These are phyloP conservation scores for Caranx ignobilis DNA, from an alignment of 2,113 vertebrate genomes.

Conservation along the genomic window DNA sequence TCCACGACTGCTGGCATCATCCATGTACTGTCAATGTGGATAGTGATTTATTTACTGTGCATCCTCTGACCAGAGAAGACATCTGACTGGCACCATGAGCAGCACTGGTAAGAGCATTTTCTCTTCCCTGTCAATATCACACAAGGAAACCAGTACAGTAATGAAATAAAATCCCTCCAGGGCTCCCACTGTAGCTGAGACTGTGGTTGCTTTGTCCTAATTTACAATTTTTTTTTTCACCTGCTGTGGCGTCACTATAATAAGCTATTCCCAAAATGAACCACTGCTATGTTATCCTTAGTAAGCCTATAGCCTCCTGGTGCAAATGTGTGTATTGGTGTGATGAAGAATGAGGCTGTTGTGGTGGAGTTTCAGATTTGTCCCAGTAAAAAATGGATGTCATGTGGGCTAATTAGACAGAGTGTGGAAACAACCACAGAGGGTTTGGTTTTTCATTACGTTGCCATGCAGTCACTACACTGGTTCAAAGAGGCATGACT, in stretches of 20 bases:
- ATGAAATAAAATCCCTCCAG: background rate
- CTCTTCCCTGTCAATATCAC: background rate
- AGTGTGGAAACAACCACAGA: conserved; percentile 17
- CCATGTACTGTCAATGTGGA: conserved; percentile 68
- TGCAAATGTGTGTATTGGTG: background rate
- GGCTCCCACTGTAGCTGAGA: background rate
- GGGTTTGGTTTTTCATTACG: conserved; percentile 31
- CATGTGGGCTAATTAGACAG: conserved; percentile 27
- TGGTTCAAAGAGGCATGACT: conserved; percentile 2
- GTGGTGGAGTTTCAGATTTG: conserved; percentile 7
- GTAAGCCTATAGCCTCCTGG: conserved; percentile 3
- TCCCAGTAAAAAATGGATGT: conserved; percentile 5
- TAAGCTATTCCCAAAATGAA: too few species aligned
- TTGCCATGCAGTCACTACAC: conserved; percentile 45
- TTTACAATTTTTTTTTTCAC: background rate
- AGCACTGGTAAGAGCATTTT: conserved; percentile 70
- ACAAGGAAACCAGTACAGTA: background rate
- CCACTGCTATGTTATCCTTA: background rate
- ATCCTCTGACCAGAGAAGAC: conserved; percentile 61
- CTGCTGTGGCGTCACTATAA: background rate
- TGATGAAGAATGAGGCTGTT: background rate
- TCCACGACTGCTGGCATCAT: conserved; percentile 60
- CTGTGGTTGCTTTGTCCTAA: background rate
- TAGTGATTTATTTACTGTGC: conserved; percentile 61
- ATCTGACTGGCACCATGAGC: conserved; percentile 71